phyloP scores from a whole-genome alignment of 2,113 vertebrate genomes.

The Corythaeola cristata region DNA sequence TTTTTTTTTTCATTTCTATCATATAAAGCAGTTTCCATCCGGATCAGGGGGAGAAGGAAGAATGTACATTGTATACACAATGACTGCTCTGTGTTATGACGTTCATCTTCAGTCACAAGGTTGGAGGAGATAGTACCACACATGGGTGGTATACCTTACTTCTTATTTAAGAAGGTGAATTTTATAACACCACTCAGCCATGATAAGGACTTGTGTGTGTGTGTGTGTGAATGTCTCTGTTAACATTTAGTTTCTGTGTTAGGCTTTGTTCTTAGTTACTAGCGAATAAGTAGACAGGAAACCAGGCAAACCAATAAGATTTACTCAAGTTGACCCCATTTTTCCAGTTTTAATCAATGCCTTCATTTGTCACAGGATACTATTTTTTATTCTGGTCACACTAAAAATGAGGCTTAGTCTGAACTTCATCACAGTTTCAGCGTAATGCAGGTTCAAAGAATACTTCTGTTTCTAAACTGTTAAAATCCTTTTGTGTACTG shows the following conservation, averaged over 20 bases:
- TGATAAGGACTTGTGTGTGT: neutral
- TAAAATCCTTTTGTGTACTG: neutral
- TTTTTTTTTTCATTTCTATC: neutral
- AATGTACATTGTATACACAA: neutral
- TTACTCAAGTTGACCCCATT: neutral
- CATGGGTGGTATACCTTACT: neutral
- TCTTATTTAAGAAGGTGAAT: neutral
- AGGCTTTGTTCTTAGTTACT: neutral
- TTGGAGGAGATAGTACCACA: neutral
- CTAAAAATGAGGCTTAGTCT: neutral
- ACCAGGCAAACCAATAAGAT: neutral
- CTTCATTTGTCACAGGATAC: neutral
- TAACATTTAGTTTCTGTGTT: constrained; percentile 12
- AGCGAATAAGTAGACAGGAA: neutral
- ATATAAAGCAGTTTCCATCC: neutral
- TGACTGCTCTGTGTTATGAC: neutral
- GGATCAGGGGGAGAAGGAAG: neutral
- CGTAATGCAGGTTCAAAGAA: neutral
- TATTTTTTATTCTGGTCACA: neutral
- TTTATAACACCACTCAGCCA: neutral
- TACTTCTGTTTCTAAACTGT: neutral
- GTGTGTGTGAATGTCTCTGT: neutral
- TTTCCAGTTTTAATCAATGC: neutral
- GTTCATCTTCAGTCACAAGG: neutral
- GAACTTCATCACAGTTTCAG: neutral